Percentiles rank a stretch among this genome's conserved stretches.
phyloP scores from a whole-genome alignment of 2,113 vertebrate genomes.

The Aphelocoma coerulescens region DNA sequence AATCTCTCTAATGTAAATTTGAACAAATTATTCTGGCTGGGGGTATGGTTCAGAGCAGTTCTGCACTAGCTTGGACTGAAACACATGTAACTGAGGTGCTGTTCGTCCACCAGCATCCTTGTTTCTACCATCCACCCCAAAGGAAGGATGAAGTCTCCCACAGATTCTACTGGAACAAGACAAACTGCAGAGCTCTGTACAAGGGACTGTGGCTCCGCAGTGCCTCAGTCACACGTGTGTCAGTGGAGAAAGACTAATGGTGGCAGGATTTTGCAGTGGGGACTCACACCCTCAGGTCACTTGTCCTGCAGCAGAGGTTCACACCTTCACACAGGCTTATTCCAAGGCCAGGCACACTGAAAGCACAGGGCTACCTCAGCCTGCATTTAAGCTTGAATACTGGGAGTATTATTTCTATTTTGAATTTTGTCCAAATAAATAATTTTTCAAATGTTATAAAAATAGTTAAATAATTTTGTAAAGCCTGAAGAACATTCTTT shows the following conservation, averaged over 20 bases:
- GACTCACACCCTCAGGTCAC: not conserved
- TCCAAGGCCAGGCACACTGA: not conserved
- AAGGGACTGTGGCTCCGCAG: accelerated
- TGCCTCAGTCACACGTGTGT: accelerated
- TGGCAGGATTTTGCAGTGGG: not conserved
- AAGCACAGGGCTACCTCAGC: not conserved
- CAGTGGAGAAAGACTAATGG: not conserved
- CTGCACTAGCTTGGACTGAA: not conserved
- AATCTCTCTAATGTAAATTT: not conserved
- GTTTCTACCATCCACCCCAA: not conserved
- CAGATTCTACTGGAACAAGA: not conserved
- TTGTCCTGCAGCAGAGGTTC: not conserved
- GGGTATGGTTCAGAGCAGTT: not conserved
- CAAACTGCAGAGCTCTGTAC: not conserved
- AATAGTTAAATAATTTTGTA: constrained; percentile 22
- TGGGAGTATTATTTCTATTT: not conserved
- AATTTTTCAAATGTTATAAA: not conserved
- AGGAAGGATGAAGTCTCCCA: not conserved
- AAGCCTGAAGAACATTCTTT: not conserved
- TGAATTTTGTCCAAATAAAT: constrained; percentile 1
- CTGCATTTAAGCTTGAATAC: not conserved
- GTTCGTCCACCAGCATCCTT: not conserved
- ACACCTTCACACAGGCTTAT: not conserved
- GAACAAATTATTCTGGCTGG: not conserved
- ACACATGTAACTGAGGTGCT: not conserved